Evolutionary conservation across 1,140 invertebrate genomes (phyloP).

Genomic region (Varroa destructor): DNA sequence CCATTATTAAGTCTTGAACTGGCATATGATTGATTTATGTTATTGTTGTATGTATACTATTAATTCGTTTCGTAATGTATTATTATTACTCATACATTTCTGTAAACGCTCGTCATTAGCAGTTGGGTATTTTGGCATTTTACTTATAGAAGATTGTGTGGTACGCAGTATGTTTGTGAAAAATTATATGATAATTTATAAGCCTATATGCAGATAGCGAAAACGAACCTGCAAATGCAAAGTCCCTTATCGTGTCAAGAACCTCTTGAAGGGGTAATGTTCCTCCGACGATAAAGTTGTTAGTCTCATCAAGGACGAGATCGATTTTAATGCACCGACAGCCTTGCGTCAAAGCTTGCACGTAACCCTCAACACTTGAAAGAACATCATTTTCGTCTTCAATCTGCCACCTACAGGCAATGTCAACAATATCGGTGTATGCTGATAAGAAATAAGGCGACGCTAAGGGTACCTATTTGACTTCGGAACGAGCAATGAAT

Average conservation of each 20-base stretch:
- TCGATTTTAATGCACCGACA: conserved; percentile 42
- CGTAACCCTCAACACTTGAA: conserved; percentile 47
- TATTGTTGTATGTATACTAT: too few species aligned
- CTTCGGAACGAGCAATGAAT: conserved; percentile 27
- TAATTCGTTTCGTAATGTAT: too few species aligned
- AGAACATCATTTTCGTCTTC: conserved; percentile 49
- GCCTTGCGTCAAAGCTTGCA: conserved; percentile 42
- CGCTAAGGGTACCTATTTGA: neutral
- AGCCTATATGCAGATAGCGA: neutral
- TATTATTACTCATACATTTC: too few species aligned
- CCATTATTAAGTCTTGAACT: too few species aligned
- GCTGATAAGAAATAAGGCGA: neutral
- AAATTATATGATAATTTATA: too few species aligned
- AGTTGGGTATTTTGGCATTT: too few species aligned
- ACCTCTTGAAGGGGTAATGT: conserved; percentile 47
- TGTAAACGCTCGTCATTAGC: too few species aligned
- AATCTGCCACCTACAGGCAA: conserved; percentile 43
- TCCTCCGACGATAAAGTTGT: conserved; percentile 49
- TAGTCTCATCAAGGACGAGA: conserved; percentile 13
- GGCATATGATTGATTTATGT: too few species aligned
- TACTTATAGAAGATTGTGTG: too few species aligned
- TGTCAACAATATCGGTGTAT: neutral
- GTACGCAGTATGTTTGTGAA: too few species aligned
- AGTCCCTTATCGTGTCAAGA: conserved; percentile 45
- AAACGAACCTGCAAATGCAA: conserved; percentile 44